Conservation (phyloP, 2,888 invertebrate genomes). For the Ectemnius continuus region DNA sequence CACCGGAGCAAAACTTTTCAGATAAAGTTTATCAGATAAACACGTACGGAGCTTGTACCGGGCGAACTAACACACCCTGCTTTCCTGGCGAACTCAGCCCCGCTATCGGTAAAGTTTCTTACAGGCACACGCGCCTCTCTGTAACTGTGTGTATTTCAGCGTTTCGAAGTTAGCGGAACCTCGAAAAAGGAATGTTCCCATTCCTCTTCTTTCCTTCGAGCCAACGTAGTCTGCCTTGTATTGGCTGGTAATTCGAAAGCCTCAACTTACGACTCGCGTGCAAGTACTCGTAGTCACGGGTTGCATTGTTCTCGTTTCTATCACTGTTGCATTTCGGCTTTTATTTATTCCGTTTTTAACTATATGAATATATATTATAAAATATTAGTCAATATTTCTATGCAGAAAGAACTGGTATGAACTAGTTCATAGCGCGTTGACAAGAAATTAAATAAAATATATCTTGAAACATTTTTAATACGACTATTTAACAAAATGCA, state of each 20-base stretch:
- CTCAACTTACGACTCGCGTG: too few relatives aligned
- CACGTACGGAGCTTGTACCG: slow-evolving; percentile 2
- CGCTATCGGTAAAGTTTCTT: slow-evolving; percentile 5
- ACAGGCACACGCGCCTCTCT: neutral
- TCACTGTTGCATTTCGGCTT: too few relatives aligned
- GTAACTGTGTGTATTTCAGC: slow-evolving; percentile 7
- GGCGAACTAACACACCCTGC: slow-evolving; percentile 2
- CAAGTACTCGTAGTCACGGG: too few relatives aligned
- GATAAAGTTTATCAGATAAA: neutral
- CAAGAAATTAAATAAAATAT: too few relatives aligned
- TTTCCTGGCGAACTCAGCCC: neutral
- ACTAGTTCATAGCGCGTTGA: too few relatives aligned
- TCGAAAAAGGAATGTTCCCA: slow-evolving; percentile 2
- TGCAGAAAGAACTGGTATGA: too few relatives aligned
- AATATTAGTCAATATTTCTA: too few relatives aligned
- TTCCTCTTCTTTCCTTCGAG: neutral
- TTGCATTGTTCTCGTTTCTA: too few relatives aligned
- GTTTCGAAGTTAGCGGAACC: slow-evolving; percentile 15
- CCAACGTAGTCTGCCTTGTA: neutral
- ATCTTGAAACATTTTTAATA: too few relatives aligned
- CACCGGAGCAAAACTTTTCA: neutral
- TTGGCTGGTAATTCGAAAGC: neutral
- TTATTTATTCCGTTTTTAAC: too few relatives aligned
- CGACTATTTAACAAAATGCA: too few relatives aligned
- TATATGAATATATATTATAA: too few relatives aligned